A percentile compares a stretch with the other conserved stretches of the same genome.
Evolutionary conservation across 2,113 vertebrate genomes (phyloP).

Genomic region (Zingel zingel): DNA sequence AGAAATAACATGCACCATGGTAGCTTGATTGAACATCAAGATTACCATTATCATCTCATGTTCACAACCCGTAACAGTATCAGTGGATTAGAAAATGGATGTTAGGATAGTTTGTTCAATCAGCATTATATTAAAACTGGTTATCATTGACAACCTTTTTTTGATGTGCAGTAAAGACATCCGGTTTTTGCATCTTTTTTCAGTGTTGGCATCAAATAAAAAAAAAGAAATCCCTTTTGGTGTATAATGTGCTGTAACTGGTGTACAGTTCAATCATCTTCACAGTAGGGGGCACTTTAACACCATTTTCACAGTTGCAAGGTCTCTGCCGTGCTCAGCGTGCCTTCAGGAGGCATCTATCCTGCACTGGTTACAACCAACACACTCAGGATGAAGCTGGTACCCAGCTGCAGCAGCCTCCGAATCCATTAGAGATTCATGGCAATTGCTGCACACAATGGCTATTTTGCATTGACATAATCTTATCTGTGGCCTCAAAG

Average conservation of each 20-base stretch:
- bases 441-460: slow-evolving; percentile 17
- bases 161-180: slow-evolving; percentile 21
- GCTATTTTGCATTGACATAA: not conserved
- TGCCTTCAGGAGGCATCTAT: slow-evolving; percentile 21
- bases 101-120: slow-evolving; percentile 9
- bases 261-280: slow-evolving; percentile 3
- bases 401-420: slow-evolving; percentile 27
- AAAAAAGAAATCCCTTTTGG: slow-evolving; percentile 1
- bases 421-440: slow-evolving; percentile 14
- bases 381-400: not conserved
- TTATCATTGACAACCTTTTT: not conserved
- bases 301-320: slow-evolving; percentile 18
- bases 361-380: not conserved
- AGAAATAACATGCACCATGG: slow-evolving; percentile 47
- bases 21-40: not conserved
- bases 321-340: not conserved
- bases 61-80: not conserved
- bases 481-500: not conserved
- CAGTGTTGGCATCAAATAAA: not conserved
- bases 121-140: not conserved
- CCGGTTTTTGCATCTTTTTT: not conserved
- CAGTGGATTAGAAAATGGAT: slow-evolving; percentile 11
- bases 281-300: slow-evolving; percentile 42
- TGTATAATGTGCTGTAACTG: not conserved
- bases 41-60: not conserved